These are phyloP conservation scores for Wiebesia pumilae DNA, from an alignment of 1,140 invertebrate species.

Conservation along the genomic window DNA sequence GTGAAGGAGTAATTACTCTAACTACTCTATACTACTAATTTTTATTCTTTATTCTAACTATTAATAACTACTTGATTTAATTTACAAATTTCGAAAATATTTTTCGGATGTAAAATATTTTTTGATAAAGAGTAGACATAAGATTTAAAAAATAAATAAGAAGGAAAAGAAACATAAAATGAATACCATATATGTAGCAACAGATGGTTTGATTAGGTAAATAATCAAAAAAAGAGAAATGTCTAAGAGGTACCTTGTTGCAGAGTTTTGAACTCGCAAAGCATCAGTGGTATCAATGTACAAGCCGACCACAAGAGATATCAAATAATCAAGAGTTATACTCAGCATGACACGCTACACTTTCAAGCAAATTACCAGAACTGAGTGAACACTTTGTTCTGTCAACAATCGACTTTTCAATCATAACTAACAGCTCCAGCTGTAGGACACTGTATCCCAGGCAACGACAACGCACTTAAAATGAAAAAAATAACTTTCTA, in stretches of 20 bases:
- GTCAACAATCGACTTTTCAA: constrained; percentile 68
- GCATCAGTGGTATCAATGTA: background rate
- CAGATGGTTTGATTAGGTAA: background rate
- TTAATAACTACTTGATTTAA: too few species aligned
- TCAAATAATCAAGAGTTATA: constrained; percentile 30
- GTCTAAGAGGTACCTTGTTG: background rate
- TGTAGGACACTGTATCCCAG: background rate
- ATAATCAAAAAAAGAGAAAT: background rate
- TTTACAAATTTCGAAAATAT: too few species aligned
- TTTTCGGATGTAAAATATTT: too few species aligned
- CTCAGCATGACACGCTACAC: background rate
- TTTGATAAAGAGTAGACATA: too few species aligned
- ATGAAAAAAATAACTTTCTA: constrained; percentile 22
- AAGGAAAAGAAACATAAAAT: background rate
- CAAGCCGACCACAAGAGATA: background rate
- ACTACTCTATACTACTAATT: too few species aligned
- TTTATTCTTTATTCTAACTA: too few species aligned
- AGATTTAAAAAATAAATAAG: background rate
- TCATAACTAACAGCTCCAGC: constrained; percentile 46
- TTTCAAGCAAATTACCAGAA: constrained; percentile 39
- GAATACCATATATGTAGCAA: too few species aligned
- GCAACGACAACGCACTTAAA: background rate
- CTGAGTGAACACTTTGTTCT: constrained; percentile 69
- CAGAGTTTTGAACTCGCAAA: background rate
- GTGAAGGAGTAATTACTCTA: too few species aligned